Evolutionary conservation across 2,888 invertebrate genomes (phyloP).

Genomic region (Malachius bipustulatus): DNA sequence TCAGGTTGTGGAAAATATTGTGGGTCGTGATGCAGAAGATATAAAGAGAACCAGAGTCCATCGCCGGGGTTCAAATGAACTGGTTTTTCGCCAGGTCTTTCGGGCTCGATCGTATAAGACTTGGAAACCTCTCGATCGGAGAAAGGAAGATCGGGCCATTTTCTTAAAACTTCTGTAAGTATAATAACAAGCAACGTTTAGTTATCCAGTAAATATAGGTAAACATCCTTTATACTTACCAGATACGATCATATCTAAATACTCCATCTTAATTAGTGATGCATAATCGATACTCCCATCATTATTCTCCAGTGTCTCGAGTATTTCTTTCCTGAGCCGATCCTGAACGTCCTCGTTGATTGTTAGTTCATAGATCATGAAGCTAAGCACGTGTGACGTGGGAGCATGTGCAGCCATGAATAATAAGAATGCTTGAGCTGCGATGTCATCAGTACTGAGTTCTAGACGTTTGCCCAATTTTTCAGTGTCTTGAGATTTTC

Average conservation of each 20-base stretch:
- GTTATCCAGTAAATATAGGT: neutral
- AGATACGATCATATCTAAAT: conserved; percentile 37
- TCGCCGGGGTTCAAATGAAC: conserved; percentile 34
- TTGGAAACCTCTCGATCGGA: conserved; percentile 26
- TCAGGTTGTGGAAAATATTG: conserved; percentile 36
- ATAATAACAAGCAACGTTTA: no score
- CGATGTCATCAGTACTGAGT: no score
- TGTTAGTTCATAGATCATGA: conserved; percentile 38
- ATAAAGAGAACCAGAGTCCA: conserved; percentile 32
- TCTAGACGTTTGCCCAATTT: no score
- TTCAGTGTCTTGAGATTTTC: no score
- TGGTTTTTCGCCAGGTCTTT: no score
- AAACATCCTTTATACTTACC: no score
- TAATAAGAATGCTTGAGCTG: conserved; percentile 40
- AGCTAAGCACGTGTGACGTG: conserved; percentile 38
- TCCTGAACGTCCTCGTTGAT: conserved; percentile 36
- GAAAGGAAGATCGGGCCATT: conserved; percentile 34
- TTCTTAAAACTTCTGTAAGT: conserved; percentile 36
- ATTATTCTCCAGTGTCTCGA: conserved; percentile 25
- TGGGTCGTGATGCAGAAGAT: conserved; percentile 31
- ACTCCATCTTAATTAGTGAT: conserved; percentile 35
- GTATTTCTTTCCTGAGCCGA: conserved; percentile 37
- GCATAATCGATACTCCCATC: conserved; percentile 38
- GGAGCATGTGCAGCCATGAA: conserved; percentile 44
- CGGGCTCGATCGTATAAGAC: conserved; percentile 31